Evolutionary conservation across 2,797 vertebrate species (phyloP), one percentile per base, ranked within the genome.

Genomic region (Pterois miles): DNA sequence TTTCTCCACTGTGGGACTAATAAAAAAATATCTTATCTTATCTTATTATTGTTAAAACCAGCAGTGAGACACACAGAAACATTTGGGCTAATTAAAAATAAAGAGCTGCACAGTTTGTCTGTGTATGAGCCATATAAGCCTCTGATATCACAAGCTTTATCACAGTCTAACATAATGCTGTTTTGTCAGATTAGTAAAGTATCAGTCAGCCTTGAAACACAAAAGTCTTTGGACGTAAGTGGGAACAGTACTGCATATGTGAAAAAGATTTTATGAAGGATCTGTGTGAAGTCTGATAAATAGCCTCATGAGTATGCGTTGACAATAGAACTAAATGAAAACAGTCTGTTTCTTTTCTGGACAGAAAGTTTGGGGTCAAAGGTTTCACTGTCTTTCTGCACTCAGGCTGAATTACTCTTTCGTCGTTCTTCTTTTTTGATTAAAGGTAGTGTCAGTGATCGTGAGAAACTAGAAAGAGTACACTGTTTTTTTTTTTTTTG

Each of bases 71-170:
- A 73, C 2, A 63, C 8, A 25, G 3, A 54, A 56, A 54, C 34
- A 16, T 54, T 46, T 56, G 9, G 18, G 23, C 31, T 76, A 38
- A 68, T 48, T 76, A 69, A 43, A 76, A 38, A 48, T 54, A 16
- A 38, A 54, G 46, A 62, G 48, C 58, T 64, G 29, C 56, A 60
- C 22, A 34, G 72, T 58, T 48, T 48, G 20, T 48, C 46, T 48
- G 46, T 48, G 46, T 48, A 48, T 48, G 46, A 48, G 46, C 46
- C 20, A n/a, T 48, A n/a, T 48, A 48, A 48, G 20, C 46, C 23
- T 40, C 22, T 36, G 40, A 33, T 64, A 65, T 65, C 27, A 31
- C 8, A 1, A 52, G 22, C 53, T 43, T 40, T 63, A 54, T 72
- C 70, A 63, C 27, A 33, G 40, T 72, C 40, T 40, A 53, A 52